Base-by-base conservation (phyloP, 2,797 vertebrate species). In the Nannoperca australis region DNA sequence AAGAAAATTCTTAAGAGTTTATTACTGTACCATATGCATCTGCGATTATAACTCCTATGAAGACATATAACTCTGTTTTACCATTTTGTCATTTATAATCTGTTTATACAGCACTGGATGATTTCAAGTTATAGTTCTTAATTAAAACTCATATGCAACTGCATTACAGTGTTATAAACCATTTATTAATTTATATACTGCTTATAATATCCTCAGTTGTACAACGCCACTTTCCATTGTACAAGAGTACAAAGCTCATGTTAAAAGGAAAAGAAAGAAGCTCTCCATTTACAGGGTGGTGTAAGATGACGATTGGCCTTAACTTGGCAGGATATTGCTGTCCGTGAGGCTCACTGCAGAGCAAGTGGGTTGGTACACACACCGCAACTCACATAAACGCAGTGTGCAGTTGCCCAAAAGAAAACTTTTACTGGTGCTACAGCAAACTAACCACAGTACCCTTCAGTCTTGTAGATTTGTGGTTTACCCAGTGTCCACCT, bases 341-440 rank as follows among this genome's bases (percentile, higher is more conserved):
- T 36, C 36, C 36, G 36, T 36, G 36, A 36, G 9, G 36, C 36
- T 36, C 36, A 36, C 36, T 36, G 36, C 36, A 9, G 36, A 36
- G 36, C 9, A 32, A 32, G 36, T 10, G 8, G 9, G 36, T 36
- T 42, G 70, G 69, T 64, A 72, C 34, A 40, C 76, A 51, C 63
- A 70, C 2, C 13, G 20, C 66, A 55, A 73, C 62, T 62, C 62
- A 83, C 64, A 64, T 61, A 40, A 47, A 27, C 36, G 44, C 40
- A 54, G 64, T 75, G 61, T 65, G 36, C 44, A 63, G 38, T 64
- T 69, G 54, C n/a, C n/a, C n/a, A 54, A 76, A 76, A 58, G 47
- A 69, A 66, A 78, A 56, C 5, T 44, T 61, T 67, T 61, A 63
- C 27, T 65, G 58, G 24, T 45, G 55, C 54, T 44, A 64, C 49